A percentile compares a stretch with the other conserved stretches of the same genome.
Conservation (phyloP, 2,113 vertebrate species). For the Gymnarchus niloticus region DNA sequence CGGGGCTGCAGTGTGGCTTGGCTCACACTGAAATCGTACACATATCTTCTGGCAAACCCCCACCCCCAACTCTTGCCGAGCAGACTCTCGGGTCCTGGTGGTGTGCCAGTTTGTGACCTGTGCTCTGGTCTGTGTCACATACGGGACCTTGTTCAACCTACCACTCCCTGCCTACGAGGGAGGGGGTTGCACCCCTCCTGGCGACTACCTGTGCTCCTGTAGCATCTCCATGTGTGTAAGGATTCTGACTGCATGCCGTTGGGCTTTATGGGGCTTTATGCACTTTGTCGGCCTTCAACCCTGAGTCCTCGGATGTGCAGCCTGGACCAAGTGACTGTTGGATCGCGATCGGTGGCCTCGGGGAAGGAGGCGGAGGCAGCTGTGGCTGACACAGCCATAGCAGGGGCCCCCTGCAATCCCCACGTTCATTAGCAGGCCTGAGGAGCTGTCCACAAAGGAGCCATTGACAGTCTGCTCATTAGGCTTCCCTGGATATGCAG, state of each 20-base stretch:
- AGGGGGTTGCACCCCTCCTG: too few relatives aligned
- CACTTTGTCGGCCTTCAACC: background rate
- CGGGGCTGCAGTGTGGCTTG: background rate
- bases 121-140: too few relatives aligned
- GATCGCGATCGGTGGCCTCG: background rate
- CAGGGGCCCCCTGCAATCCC: background rate
- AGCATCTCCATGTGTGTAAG: too few relatives aligned
- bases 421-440: conserved; percentile 17
- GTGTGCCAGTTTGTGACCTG: too few relatives aligned
- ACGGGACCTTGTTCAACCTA: too few relatives aligned
- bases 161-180: too few relatives aligned
- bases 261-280: background rate
- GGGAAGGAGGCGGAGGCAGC: background rate
- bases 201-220: too few relatives aligned
- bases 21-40: background rate
- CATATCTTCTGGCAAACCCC: too few relatives aligned
- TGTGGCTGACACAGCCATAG: background rate
- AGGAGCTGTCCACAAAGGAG: conserved; percentile 4
- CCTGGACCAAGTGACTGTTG: background rate
- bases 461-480: conserved; percentile 20
- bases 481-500: background rate
- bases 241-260: background rate
- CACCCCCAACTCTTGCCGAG: too few relatives aligned
- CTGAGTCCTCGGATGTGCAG: background rate
- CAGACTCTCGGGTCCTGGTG: too few relatives aligned